Conservation (phyloP, 2,888 invertebrate genomes). For the Acutogordius australiensis region DNA sequence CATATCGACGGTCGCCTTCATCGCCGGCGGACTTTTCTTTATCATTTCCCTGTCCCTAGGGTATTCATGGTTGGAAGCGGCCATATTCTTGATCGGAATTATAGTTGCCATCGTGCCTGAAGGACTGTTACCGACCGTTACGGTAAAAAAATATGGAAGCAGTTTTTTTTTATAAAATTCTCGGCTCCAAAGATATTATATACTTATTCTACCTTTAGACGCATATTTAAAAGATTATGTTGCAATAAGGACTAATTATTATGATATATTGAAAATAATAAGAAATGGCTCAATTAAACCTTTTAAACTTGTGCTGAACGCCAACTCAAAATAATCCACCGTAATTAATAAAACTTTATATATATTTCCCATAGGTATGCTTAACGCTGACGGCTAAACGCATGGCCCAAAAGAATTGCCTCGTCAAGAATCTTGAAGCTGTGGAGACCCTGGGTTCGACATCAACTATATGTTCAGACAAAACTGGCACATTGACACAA, state of each 20-base stretch:
- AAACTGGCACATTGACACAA: constrained; percentile 58
- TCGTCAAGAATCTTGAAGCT: constrained; percentile 47
- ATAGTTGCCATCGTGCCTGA: constrained; percentile 98
- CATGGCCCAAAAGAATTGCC: constrained; percentile 70
- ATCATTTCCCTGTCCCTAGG: constrained; percentile 78
- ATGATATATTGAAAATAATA: too few relatives aligned
- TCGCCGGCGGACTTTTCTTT: constrained; percentile 56
- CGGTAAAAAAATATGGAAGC: constrained; percentile 31
- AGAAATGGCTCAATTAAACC: too few relatives aligned
- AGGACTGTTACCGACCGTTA: constrained; percentile 86
- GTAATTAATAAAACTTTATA: too few relatives aligned
- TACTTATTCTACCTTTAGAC: constrained; percentile 13
- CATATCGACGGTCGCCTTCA: constrained; percentile 28
- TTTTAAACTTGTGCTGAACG: too few relatives aligned
- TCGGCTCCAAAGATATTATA: neutral
- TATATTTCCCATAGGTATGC: constrained; percentile 38
- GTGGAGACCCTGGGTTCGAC: constrained; percentile 50
- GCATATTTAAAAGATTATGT: too few relatives aligned
- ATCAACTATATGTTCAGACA: constrained; percentile 48
- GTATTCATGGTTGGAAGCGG: constrained; percentile 94
- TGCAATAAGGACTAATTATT: too few relatives aligned
- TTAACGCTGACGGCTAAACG: constrained; percentile 88
- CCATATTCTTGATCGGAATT: constrained; percentile 93
- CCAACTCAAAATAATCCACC: too few relatives aligned
- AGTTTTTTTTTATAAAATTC: neutral